These are phyloP conservation scores for Sapayoa aenigma DNA, from an alignment of 2,113 vertebrate species.

Conservation along the genomic window DNA sequence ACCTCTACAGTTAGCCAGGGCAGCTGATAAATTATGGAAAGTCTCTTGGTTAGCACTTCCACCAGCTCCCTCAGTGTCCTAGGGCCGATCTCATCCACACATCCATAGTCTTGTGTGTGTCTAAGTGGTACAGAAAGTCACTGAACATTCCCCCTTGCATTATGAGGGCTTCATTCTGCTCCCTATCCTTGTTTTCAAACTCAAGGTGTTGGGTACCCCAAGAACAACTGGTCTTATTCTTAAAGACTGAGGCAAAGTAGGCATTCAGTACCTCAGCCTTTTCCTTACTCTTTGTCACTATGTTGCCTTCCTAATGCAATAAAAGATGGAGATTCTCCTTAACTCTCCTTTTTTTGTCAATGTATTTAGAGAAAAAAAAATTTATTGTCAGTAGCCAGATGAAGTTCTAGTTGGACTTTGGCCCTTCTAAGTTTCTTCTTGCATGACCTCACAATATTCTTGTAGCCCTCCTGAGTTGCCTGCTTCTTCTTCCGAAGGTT, in stretches of 20 bases:
- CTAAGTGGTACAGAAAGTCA: neutral
- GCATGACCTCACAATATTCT: neutral
- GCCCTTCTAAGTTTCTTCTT: neutral
- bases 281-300: neutral
- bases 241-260: neutral
- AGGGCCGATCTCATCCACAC: neutral
- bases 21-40: neutral
- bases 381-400: neutral
- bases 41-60: neutral
- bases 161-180: neutral
- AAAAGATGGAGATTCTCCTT: neutral
- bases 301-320: neutral
- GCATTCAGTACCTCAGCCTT: neutral
- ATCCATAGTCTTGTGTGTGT: neutral
- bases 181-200: neutral
- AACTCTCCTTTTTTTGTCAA: neutral
- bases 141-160: neutral
- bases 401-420: neutral
- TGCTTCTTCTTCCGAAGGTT: neutral
- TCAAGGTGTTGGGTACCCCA: neutral
- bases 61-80: neutral
- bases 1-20: neutral
- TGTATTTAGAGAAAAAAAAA: neutral
- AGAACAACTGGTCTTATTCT: neutral
- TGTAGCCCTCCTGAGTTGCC: neutral